Percentiles rank a stretch among this genome's conserved stretches.
Conservation (phyloP, 2,797 vertebrate genomes). For the Cetoscarus ocellatus region DNA sequence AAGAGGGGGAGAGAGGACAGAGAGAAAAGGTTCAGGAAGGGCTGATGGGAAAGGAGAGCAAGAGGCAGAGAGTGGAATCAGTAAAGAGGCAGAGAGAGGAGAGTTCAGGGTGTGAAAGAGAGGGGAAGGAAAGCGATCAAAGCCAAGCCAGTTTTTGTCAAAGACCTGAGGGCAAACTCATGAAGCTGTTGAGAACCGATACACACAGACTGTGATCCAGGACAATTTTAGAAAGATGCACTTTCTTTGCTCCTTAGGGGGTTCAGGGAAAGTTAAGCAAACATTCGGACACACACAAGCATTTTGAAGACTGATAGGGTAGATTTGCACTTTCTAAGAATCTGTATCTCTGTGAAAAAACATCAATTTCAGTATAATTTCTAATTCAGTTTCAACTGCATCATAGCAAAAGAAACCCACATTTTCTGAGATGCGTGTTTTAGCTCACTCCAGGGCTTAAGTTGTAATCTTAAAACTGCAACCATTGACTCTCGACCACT, state of each 20-base stretch:
- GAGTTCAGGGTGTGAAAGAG: neutral
- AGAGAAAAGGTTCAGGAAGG: constrained; percentile 27
- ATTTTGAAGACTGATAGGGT: constrained; percentile 24
- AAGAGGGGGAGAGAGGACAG: neutral
- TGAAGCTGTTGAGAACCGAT: constrained; percentile 40
- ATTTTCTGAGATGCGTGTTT: neutral
- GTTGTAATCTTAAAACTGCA: no score
- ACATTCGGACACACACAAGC: constrained; percentile 7
- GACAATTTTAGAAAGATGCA: constrained; percentile 11
- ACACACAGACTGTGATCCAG: constrained; percentile 18
- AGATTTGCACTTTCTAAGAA: constrained; percentile 3
- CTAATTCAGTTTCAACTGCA: neutral
- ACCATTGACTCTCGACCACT: no score
- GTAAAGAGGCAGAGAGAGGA: constrained; percentile 9
- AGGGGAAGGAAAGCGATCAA: constrained; percentile 51
- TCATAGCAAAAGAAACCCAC: neutral
- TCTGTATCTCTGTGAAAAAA: constrained; percentile 1
- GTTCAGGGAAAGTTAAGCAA: constrained; percentile 12
- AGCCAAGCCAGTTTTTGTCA: constrained; percentile 44
- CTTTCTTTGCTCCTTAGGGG: constrained; percentile 4
- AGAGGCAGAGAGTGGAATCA: constrained; percentile 6
- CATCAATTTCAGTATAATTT: neutral
- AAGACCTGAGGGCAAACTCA: constrained; percentile 45
- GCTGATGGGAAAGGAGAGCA: constrained; percentile 5
- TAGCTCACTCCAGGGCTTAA: neutral